Conservation (phyloP, 2,888 invertebrate species). For the Thymelicus acteon region DNA sequence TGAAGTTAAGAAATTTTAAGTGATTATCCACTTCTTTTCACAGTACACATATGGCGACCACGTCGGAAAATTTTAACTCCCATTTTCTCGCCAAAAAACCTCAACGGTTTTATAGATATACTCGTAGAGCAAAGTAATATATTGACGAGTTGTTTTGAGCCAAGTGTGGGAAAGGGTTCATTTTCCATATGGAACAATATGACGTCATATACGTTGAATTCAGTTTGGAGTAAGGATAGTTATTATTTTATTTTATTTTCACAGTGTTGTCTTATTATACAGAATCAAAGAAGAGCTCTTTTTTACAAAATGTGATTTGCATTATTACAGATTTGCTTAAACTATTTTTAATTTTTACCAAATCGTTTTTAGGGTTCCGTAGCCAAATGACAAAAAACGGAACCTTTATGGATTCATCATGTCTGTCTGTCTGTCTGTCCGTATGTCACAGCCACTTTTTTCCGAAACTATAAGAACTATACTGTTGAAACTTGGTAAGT, state of each 20-base stretch:
- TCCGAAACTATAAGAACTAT: too few relatives aligned
- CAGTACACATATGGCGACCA: constrained; percentile 59
- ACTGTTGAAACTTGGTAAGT: too few relatives aligned
- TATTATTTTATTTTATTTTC: constrained; percentile 4
- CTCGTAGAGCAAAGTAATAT: constrained; percentile 50
- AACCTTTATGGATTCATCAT: too few relatives aligned
- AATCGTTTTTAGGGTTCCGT: too few relatives aligned
- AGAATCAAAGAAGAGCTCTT: too few relatives aligned
- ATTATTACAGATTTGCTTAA: too few relatives aligned
- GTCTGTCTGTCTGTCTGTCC: too few relatives aligned
- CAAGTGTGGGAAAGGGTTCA: constrained; percentile 40
- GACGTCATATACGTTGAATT: constrained; percentile 55
- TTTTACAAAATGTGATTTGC: too few relatives aligned
- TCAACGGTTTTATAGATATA: constrained; percentile 50
- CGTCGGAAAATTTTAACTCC: constrained; percentile 58
- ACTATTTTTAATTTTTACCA: too few relatives aligned
- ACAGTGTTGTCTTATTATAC: background rate
- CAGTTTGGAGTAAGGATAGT: constrained; percentile 54
- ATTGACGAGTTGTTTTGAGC: constrained; percentile 46
- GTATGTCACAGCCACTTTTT: too few relatives aligned
- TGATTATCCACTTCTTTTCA: background rate
- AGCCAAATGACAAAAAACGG: too few relatives aligned
- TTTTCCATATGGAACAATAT: constrained; percentile 56
- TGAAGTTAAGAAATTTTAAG: too few relatives aligned
- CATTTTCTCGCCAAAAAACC: constrained; percentile 52